Evolutionary conservation across 2,797 vertebrate genomes (phyloP).

Genomic region (Syncerus caffer): DNA sequence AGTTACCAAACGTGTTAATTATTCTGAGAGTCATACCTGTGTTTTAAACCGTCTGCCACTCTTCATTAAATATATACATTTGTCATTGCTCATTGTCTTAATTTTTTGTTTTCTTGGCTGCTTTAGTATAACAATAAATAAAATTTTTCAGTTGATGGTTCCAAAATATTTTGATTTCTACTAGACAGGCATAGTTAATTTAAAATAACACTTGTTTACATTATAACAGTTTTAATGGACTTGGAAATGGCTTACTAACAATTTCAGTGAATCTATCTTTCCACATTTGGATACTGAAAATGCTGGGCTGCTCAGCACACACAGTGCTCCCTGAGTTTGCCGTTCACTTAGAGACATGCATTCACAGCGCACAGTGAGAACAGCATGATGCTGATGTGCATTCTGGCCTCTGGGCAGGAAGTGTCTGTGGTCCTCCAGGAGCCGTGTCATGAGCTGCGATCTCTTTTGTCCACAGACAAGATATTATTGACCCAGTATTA

Average conservation of each 20-base stretch:
- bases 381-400: rapidly evolving
- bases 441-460: no score
- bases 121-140: background rate
- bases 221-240: background rate
- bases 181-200: background rate
- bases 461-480: background rate
- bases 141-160: background rate
- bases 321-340: rapidly evolving
- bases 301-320: background rate
- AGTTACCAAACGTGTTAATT: background rate
- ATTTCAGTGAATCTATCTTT: background rate
- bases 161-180: background rate
- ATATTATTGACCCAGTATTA: background rate
- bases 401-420: background rate
- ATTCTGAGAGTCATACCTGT: background rate
- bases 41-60: background rate
- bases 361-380: rapidly evolving
- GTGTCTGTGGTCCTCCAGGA: background rate
- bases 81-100: background rate
- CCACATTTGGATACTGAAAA: background rate
- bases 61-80: background rate
- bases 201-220: background rate
- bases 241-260: background rate
- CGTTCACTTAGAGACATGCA: rapidly evolving
- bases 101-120: background rate